A percentile compares a stretch with the other conserved stretches of the same genome.
These are phyloP conservation scores for Plagodis dolabraria DNA, from an alignment of 2,888 invertebrate genomes.

Conservation along the genomic window DNA sequence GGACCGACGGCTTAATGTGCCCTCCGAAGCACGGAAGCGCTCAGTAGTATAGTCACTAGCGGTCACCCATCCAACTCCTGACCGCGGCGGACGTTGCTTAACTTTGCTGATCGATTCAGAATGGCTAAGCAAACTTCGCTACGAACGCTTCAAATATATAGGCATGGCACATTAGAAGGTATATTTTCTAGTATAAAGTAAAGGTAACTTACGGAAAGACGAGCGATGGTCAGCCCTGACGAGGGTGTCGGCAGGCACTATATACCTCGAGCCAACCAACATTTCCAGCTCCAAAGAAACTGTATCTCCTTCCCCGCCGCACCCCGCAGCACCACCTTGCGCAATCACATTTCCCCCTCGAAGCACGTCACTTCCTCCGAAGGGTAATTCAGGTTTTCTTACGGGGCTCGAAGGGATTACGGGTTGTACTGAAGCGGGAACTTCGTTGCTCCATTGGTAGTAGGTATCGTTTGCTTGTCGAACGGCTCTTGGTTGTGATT, in stretches of 20 bases:
- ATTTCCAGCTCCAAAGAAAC: slow-evolving; percentile 71
- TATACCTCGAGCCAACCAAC: slow-evolving; percentile 76
- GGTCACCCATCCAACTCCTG: too few species aligned
- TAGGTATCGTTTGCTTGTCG: slow-evolving; percentile 61
- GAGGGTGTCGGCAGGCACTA: slow-evolving; percentile 86
- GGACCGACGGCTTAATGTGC: too few species aligned
- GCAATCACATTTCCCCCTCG: slow-evolving; percentile 49
- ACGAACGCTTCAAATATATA: too few species aligned
- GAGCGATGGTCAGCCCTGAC: slow-evolving; percentile 84
- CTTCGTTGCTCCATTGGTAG: slow-evolving; percentile 43
- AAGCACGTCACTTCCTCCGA: slow-evolving; percentile 13
- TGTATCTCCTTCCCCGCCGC: slow-evolving; percentile 48
- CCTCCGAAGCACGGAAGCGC: too few species aligned
- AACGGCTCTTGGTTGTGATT: slow-evolving; percentile 33
- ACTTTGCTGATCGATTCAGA: too few species aligned
- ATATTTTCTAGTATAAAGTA: too few species aligned
- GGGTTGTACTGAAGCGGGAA: slow-evolving; percentile 46
- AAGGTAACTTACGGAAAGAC: slow-evolving; percentile 58
- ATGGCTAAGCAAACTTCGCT: too few species aligned
- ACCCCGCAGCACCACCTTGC: slow-evolving; percentile 52
- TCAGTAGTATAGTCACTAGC: too few species aligned
- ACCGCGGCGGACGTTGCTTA: too few species aligned
- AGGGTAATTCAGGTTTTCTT: slow-evolving; percentile 25
- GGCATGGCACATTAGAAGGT: too few species aligned
- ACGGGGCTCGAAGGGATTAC: slow-evolving; percentile 33